Evolutionary conservation across 2,113 vertebrate genomes (phyloP).

Genomic region (Serinus canaria): DNA sequence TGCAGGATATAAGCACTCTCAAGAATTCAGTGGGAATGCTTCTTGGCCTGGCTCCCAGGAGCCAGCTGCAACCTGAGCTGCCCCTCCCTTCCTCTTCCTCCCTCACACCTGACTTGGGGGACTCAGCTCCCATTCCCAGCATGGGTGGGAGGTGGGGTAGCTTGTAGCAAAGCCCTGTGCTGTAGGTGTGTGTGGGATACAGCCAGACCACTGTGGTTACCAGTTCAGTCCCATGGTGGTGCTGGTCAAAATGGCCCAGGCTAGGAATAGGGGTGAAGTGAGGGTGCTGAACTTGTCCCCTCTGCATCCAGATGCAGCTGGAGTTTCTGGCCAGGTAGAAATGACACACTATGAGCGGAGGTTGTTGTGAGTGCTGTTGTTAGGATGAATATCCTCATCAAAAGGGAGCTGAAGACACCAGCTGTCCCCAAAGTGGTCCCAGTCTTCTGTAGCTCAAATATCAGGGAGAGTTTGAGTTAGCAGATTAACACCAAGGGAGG

Average conservation of each 20-base stretch:
- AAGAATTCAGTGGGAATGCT: slow-evolving; percentile 9
- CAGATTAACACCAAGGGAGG: not conserved
- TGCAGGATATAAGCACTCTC: not conserved
- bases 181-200: not conserved
- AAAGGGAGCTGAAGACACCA: not conserved
- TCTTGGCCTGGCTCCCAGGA: not conserved
- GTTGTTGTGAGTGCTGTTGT: not conserved
- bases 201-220: fast-evolving
- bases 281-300: not conserved
- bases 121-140: not conserved
- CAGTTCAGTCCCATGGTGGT: not conserved
- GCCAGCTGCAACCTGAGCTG: not conserved
- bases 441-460: not conserved
- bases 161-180: not conserved
- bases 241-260: not conserved
- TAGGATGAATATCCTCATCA: not conserved
- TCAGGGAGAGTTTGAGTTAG: not conserved
- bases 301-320: not conserved
- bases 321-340: not conserved
- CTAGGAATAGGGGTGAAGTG: not conserved
- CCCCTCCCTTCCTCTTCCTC: not conserved
- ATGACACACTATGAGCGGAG: not conserved
- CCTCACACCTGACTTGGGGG: not conserved
- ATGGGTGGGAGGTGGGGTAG: not conserved
- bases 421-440: not conserved